A percentile compares a stretch with the other conserved stretches of the same genome.
Evolutionary conservation across 37 sponge, comb jelly and placozoan species (phyloP).

Genomic region (Tethya wilhelma): DNA sequence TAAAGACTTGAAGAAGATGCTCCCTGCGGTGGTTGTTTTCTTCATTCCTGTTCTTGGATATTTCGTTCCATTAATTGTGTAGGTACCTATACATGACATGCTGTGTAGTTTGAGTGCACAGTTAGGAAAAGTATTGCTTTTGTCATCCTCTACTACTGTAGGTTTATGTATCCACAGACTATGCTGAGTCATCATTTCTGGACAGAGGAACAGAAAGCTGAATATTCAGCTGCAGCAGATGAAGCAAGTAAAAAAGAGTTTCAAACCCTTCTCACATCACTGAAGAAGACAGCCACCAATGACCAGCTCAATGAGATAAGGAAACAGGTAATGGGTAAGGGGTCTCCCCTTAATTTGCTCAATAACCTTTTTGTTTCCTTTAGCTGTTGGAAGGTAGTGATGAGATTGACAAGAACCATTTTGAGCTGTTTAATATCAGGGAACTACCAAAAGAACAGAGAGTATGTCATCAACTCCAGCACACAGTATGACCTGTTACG

Average conservation of each 20-base stretch:
- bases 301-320: too few relatives aligned
- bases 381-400: too few relatives aligned
- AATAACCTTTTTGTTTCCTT: too few relatives aligned
- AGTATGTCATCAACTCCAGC: too few relatives aligned
- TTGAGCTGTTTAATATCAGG: too few relatives aligned
- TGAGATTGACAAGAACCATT: too few relatives aligned
- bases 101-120: too few relatives aligned
- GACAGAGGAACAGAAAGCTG: not conserved
- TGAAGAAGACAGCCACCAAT: not conserved
- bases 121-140: too few relatives aligned
- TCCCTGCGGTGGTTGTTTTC: conserved; percentile 59
- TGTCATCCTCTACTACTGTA: not conserved
- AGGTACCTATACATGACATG: conserved; percentile 19
- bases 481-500: too few relatives aligned
- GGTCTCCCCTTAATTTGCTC: too few relatives aligned
- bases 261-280: not conserved
- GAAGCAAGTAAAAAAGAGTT: not conserved
- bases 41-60: conserved; percentile 77
- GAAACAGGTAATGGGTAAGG: too few relatives aligned
- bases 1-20: conserved; percentile 54
- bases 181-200: conserved; percentile 58
- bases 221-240: not conserved
- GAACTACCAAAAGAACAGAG: too few relatives aligned
- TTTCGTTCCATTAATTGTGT: conserved; percentile 68
- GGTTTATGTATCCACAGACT: conserved; percentile 68